These are phyloP conservation scores for Congeria kusceri DNA, from an alignment of 2,888 invertebrate genomes.

Conservation along the genomic window DNA sequence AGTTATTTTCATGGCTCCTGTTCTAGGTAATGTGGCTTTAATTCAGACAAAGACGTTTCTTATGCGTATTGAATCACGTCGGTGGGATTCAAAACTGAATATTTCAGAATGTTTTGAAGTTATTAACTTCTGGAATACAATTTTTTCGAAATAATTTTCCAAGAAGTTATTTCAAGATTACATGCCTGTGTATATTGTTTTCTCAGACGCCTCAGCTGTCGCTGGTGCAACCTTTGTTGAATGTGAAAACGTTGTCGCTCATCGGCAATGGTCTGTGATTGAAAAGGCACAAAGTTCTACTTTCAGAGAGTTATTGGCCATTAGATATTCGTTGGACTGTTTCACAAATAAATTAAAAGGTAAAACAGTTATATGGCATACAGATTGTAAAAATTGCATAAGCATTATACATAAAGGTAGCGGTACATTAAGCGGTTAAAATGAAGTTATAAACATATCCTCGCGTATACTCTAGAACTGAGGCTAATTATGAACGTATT, in stretches of 20 bases:
- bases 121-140: background rate
- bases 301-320: conserved; percentile 2
- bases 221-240: conserved; percentile 14
- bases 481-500: too few species aligned
- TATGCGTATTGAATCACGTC: background rate
- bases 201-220: conserved; percentile 10
- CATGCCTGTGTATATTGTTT: conserved; percentile 7
- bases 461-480: too few species aligned
- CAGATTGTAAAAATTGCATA: conserved; percentile 8
- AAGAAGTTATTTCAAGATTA: conserved; percentile 8
- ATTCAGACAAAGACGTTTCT: conserved; percentile 5
- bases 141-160: background rate
- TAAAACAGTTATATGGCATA: conserved; percentile 12
- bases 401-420: conserved; percentile 14
- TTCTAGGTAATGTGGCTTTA: conserved; percentile 1
- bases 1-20: too few species aligned
- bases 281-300: conserved; percentile 8
- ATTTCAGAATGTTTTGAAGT: background rate
- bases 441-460: too few species aligned
- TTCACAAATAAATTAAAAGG: background rate
- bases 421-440: too few species aligned
- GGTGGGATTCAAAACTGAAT: background rate
- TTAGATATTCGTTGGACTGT: conserved; percentile 1
- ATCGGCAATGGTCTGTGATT: conserved; percentile 2
- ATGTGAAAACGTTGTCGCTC: background rate